Conservation (phyloP, 2,888 invertebrate genomes). For the Aleiodes alternator region DNA sequence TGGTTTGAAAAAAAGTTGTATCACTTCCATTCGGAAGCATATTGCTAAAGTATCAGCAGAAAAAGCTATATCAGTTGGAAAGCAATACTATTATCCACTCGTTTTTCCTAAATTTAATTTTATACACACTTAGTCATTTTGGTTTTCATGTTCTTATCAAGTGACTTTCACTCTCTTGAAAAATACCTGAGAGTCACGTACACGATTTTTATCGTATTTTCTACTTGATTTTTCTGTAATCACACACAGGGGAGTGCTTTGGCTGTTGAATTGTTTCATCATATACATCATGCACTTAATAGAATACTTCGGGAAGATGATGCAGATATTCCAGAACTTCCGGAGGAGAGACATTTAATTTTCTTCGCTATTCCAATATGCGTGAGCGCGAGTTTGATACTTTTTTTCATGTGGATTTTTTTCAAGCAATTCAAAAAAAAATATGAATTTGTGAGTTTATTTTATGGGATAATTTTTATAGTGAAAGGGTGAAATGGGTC, state of each 20-base stretch:
- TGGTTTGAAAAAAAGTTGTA: no score
- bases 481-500: no score
- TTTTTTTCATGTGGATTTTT: slow-evolving; percentile 58
- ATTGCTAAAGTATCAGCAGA: no score
- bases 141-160: slow-evolving; percentile 2
- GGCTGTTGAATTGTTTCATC: slow-evolving; percentile 63
- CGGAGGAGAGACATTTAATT: slow-evolving; percentile 66
- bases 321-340: slow-evolving; percentile 59
- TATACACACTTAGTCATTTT: not conserved
- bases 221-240: not conserved
- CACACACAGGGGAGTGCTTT: slow-evolving; percentile 55
- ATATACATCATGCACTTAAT: slow-evolving; percentile 63
- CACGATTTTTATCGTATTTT: slow-evolving; percentile 11
- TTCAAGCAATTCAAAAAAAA: slow-evolving; percentile 43
- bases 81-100: no score
- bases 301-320: slow-evolving; percentile 50
- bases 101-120: slow-evolving; percentile 12
- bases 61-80: no score
- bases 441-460: slow-evolving; percentile 55
- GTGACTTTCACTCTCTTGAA: not conserved
- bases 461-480: not conserved
- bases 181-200: not conserved
- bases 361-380: slow-evolving; percentile 65
- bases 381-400: slow-evolving; percentile 57
- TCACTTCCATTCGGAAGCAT: no score